phyloP scores from a whole-genome alignment of 1,140 invertebrate species.

The Lasioglossum albipes region DNA sequence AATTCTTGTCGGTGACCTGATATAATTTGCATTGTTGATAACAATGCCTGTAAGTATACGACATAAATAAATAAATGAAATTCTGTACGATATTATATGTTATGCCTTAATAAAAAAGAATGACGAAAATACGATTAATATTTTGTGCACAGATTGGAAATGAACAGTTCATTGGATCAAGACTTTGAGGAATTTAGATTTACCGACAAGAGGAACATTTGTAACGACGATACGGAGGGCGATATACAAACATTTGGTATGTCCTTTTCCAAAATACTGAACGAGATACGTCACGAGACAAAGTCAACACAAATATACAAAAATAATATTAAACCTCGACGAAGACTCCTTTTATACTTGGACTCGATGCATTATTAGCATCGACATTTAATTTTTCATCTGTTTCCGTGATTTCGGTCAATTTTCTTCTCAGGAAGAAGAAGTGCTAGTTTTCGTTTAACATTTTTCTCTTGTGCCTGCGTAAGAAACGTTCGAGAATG shows the following conservation, averaged over 20 bases:
- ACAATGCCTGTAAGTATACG: constrained; percentile 72
- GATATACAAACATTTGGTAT: constrained; percentile 72
- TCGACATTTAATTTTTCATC: neutral
- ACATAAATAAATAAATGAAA: neutral
- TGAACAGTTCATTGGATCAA: constrained; percentile 79
- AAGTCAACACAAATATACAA: no score
- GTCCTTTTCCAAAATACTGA: constrained; percentile 49
- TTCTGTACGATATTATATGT: neutral
- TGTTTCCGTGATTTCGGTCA: neutral
- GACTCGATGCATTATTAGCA: neutral
- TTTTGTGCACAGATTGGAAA: constrained; percentile 75
- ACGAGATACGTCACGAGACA: no score
- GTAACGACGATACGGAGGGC: constrained; percentile 53
- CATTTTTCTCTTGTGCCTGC: no score
- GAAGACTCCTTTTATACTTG: neutral
- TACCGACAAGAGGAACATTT: constrained; percentile 59
- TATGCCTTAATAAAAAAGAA: neutral
- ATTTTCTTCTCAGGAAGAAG: no score
- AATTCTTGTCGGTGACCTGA: constrained; percentile 29
- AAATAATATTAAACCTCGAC: neutral
- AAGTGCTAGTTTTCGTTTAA: neutral
- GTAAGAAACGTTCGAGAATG: neutral
- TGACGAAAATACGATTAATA: neutral
- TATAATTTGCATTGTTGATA: constrained; percentile 62
- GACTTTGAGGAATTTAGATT: constrained; percentile 77